Percentiles rank a stretch among this genome's conserved stretches.
phyloP scores from a whole-genome alignment of 2,113 vertebrate species.

The Neotragus moschatus region DNA sequence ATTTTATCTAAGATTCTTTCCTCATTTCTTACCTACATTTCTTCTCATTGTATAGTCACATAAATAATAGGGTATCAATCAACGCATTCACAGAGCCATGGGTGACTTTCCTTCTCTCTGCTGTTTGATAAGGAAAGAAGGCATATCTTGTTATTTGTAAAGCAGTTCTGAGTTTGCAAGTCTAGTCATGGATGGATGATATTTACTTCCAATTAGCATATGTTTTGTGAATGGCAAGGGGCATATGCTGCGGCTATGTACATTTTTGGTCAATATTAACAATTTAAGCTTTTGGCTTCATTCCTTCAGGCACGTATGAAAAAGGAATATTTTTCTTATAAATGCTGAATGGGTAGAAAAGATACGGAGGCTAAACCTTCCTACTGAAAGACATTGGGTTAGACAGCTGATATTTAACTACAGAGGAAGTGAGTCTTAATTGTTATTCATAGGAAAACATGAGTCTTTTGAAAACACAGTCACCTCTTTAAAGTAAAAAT shows the following conservation, averaged over 20 bases:
- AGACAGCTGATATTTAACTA: constrained; percentile 41
- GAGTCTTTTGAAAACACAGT: neutral
- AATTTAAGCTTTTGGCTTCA: neutral
- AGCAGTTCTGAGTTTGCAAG: neutral
- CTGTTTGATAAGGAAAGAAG: accelerated
- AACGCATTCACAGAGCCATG: accelerated
- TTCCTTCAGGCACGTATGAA: neutral
- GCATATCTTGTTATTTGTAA: neutral
- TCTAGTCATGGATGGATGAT: constrained; percentile 35
- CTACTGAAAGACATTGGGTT: neutral
- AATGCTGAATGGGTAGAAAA: neutral
- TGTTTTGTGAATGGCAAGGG: constrained; percentile 72
- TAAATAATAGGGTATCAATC: accelerated
- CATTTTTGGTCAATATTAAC: neutral
- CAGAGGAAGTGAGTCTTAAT: constrained; percentile 1
- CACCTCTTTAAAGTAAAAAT: neutral
- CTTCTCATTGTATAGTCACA: neutral
- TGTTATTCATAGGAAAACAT: neutral
- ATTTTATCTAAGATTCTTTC: neutral
- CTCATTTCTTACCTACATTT: neutral
- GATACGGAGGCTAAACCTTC: neutral
- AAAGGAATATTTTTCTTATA: constrained; percentile 8
- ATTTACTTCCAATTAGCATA: constrained; percentile 71
- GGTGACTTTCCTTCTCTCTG: neutral
- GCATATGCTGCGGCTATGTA: neutral